Evolutionary conservation across 2,113 vertebrate genomes (phyloP).

Genomic region (Cyanoliseus patagonus): DNA sequence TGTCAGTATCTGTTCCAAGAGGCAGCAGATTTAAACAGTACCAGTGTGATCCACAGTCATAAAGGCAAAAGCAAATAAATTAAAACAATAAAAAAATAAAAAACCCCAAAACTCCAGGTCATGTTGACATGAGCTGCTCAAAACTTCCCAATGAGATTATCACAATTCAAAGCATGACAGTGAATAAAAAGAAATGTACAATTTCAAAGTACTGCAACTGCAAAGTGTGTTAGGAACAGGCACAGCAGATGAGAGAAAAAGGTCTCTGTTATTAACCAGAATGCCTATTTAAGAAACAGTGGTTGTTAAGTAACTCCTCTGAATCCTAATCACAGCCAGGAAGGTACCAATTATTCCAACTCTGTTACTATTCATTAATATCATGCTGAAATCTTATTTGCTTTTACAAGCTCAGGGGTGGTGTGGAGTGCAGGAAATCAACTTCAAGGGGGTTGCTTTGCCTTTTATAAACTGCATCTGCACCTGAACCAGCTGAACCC

Average conservation of each 20-base stretch:
- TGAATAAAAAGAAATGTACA: neutral
- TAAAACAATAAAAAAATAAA: neutral
- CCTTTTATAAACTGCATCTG: neutral
- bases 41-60: neutral
- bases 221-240: neutral
- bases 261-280: conserved; percentile 50
- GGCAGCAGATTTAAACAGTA: neutral
- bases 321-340: conserved; percentile 43
- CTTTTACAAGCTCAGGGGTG: neutral
- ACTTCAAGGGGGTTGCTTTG: neutral
- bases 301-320: conserved; percentile 40
- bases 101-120: neutral
- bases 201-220: conserved; percentile 1
- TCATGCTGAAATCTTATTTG: conserved; percentile 28
- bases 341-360: conserved; percentile 55
- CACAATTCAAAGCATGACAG: neutral
- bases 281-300: conserved; percentile 53
- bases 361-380: conserved; percentile 55
- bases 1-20: neutral
- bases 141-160: neutral
- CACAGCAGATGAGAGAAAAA: neutral
- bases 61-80: neutral
- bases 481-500: neutral
- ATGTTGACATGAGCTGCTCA: neutral
- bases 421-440: neutral